Base-by-base conservation (phyloP, 2,888 invertebrate genomes). In the Pseudococcus jackbeardsleyi region DNA sequence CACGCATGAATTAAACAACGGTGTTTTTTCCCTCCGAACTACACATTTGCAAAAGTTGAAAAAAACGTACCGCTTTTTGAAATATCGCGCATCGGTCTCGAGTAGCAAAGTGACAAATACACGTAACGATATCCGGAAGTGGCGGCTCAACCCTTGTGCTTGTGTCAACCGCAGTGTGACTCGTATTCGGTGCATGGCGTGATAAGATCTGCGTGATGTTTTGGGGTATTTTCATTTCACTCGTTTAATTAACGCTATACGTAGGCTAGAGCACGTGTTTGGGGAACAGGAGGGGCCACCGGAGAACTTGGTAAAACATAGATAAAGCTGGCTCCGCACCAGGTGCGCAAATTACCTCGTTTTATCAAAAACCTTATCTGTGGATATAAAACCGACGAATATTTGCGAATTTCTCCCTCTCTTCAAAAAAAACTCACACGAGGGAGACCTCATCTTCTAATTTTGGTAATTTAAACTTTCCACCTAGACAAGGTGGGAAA, bases 91-190 rank as follows among this genome's bases (percentile, higher is more conserved):
- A 50, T 64, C 33, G 72, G 12, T 33, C 33, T 8, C 72, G 64
- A 64, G 68, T 7, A 26, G 26, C 6, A 68, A 68, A 72, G 72
- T 72, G 72, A 72, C 72, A 72, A 72, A 72, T 72, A 72, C 72
- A 39, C 72, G 15, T 64, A 64, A 72, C 33, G 72, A 72, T 72
- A 33, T 72, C 72, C 72, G 72, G 72, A 64, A 54, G 22, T 42
- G 42, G 22, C 26, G 68, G 26, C 72, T 15, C 39, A 72, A 72
- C 72, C 72, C 72, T 72, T 72, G 72, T 72, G 72, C 72, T 72
- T 72, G 72, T 72, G 72, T 72, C 33, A 72, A 72, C 33, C 72
- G 64, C 64, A 64, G 22, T 22, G 64, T 64, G 19, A 64, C 22
- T 64, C 3, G 33, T 39, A 39, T 72, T 72, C 17, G 72, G 33